These are phyloP conservation scores for Drosophila subquinaria DNA, from an alignment of 2,888 invertebrate species.

Conservation along the genomic window DNA sequence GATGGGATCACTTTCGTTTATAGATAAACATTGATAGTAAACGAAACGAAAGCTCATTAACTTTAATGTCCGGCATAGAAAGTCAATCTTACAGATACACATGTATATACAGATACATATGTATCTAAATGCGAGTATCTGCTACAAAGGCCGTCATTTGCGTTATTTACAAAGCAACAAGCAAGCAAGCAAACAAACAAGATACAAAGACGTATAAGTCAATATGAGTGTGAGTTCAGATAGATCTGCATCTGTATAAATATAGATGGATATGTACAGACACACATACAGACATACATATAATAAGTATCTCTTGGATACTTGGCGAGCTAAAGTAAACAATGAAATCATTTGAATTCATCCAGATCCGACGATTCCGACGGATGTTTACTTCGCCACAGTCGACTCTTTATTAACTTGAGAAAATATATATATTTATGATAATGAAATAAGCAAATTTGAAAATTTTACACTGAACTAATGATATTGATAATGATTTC, in stretches of 20 bases:
- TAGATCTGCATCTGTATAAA: constrained; percentile 36
- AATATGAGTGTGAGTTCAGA: constrained; percentile 8
- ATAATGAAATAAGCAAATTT: constrained; percentile 40
- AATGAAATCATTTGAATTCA: constrained; percentile 69
- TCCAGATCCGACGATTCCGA: constrained; percentile 11
- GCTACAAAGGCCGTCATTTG: constrained; percentile 57
- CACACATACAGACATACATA: constrained; percentile 1
- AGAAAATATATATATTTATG: constrained; percentile 13
- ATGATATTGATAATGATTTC: constrained; percentile 1
- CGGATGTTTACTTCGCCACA: constrained; percentile 66
- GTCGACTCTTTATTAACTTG: constrained; percentile 56
- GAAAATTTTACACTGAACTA: neutral
- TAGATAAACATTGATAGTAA: constrained; percentile 53
- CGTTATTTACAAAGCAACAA: constrained; percentile 67
- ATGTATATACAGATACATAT: neutral
- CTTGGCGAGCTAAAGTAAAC: constrained; percentile 54
- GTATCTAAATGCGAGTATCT: neutral
- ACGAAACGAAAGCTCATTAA: constrained; percentile 71
- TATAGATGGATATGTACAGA: constrained; percentile 19
- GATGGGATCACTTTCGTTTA: constrained; percentile 32
- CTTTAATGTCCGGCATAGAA: constrained; percentile 52
- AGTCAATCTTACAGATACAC: constrained; percentile 26
- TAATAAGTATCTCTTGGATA: constrained; percentile 33
- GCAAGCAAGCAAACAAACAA: constrained; percentile 21
- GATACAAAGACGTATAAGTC: constrained; percentile 29